Evolutionary conservation across 2,113 vertebrate species (phyloP).

Genomic region (Ascaphus truei): DNA sequence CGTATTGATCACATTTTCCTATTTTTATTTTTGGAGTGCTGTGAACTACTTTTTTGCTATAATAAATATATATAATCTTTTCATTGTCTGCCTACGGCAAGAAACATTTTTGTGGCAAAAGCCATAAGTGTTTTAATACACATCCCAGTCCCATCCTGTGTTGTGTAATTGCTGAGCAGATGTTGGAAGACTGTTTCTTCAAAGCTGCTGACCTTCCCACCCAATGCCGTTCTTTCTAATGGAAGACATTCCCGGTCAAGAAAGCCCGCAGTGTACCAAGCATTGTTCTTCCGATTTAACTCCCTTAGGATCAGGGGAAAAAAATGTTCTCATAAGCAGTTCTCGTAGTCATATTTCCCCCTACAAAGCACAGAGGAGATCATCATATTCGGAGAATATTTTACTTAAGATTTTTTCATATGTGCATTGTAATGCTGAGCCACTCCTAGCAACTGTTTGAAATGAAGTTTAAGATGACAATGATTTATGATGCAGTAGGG

Average conservation of each 20-base stretch:
- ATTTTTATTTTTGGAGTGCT: too few species aligned
- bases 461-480: too few species aligned
- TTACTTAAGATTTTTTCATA: too few species aligned
- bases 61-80: too few species aligned
- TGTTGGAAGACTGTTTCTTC: slow-evolving; percentile 7
- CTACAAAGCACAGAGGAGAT: too few species aligned
- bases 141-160: background rate
- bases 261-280: slow-evolving; percentile 9
- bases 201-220: slow-evolving; percentile 19
- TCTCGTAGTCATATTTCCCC: background rate
- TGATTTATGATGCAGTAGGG: slow-evolving; percentile 13
- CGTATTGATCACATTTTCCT: too few species aligned
- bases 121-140: background rate
- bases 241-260: slow-evolving; percentile 20
- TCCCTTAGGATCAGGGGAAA: background rate
- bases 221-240: slow-evolving; percentile 17
- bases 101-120: background rate
- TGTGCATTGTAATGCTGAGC: background rate
- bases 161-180: slow-evolving; percentile 28
- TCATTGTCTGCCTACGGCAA: too few species aligned
- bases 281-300: background rate
- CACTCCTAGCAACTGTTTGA: background rate
- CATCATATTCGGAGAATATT: too few species aligned
- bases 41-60: too few species aligned
- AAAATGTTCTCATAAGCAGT: slow-evolving; percentile 30